Evolutionary conservation across 92 coral and sea anemone genomes (phyloP).

Genomic region (Zoanthus sociatus): DNA sequence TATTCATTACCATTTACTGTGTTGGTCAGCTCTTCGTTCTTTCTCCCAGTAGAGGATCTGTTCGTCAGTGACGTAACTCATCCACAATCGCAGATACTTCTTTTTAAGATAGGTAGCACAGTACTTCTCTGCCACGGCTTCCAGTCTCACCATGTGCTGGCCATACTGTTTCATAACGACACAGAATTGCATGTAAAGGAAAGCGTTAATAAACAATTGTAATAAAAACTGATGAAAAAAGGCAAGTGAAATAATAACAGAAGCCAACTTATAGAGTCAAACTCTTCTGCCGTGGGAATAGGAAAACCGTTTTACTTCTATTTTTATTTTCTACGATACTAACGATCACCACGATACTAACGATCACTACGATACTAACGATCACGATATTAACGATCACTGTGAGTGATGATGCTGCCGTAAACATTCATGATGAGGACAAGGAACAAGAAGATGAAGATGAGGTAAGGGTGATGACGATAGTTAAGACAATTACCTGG

Average conservation of each 20-base stretch:
- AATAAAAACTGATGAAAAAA: no score
- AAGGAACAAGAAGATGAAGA: background rate
- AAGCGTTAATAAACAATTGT: no score
- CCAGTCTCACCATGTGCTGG: slow-evolving; percentile 88
- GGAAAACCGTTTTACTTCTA: no score
- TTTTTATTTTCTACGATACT: no score
- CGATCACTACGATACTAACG: background rate
- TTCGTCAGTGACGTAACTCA: slow-evolving; percentile 86
- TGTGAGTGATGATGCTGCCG: background rate
- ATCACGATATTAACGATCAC: background rate
- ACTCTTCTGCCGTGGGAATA: no score
- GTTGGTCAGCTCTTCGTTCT: slow-evolving; percentile 90
- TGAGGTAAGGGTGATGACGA: background rate
- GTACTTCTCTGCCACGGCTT: slow-evolving; percentile 84
- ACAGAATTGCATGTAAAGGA: no score
- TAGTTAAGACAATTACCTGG: no score
- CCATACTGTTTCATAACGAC: slow-evolving; percentile 69
- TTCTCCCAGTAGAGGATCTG: slow-evolving; percentile 97
- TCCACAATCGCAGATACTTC: slow-evolving; percentile 89
- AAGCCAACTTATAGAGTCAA: no score
- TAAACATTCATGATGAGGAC: no score
- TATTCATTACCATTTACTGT: slow-evolving; percentile 73
- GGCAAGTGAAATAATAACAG: no score
- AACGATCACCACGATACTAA: background rate
- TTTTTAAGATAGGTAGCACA: slow-evolving; percentile 73